Evolutionary conservation across 2,113 vertebrate genomes (phyloP).

Genomic region (Mormoops blainvillei): DNA sequence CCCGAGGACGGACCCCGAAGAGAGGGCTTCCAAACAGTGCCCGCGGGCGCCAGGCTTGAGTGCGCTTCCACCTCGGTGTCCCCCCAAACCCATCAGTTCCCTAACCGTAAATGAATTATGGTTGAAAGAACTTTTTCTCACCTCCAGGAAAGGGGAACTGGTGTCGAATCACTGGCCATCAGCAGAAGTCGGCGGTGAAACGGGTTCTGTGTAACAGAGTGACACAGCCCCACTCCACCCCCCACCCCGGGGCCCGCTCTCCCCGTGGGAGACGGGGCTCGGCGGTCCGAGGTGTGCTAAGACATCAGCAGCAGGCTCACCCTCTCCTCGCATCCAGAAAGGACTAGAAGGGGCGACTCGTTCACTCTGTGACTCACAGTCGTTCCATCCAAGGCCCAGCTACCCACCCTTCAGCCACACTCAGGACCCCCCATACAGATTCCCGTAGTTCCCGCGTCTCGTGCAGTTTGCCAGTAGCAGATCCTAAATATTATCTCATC

Average conservation of each 20-base stretch:
- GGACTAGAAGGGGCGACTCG: neutral
- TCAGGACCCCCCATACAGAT: neutral
- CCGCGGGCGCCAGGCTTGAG: fast-evolving
- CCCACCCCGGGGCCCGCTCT: neutral
- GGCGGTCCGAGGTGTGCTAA: neutral
- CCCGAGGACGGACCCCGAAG: neutral
- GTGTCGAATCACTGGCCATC: neutral
- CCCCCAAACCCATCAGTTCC: neutral
- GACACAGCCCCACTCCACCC: fast-evolving
- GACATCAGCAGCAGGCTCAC: fast-evolving
- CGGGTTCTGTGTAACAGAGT: neutral
- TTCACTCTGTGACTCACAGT: too few relatives aligned
- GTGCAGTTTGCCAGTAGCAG: neutral
- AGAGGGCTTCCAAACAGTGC: neutral
- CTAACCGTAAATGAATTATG: neutral
- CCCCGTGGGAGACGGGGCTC: fast-evolving
- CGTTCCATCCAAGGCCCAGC: neutral
- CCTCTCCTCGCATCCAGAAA: neutral
- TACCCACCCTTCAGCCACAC: neutral
- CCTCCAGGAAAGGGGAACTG: neutral
- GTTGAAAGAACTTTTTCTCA: neutral
- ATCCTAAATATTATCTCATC: fast-evolving
- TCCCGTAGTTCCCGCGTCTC: fast-evolving
- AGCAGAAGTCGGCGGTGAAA: neutral
- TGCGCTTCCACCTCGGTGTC: neutral